Conservation (phyloP, 2,888 invertebrate species). For the Drosophila falleni region DNA sequence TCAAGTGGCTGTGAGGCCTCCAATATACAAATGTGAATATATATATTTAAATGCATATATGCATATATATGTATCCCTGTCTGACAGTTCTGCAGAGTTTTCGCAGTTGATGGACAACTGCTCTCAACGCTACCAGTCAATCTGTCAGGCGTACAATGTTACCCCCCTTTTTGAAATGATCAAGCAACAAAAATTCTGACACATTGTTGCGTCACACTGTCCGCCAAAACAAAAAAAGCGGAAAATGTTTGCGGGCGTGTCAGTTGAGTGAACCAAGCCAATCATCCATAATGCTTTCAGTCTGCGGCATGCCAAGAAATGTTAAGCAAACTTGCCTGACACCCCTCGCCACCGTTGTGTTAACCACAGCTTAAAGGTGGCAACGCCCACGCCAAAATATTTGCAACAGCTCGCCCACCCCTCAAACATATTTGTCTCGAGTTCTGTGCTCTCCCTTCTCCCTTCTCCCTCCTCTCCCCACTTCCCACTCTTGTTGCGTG, state of each 20-base stretch:
- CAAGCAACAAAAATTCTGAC: constrained; percentile 46
- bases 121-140: constrained; percentile 76
- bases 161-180: constrained; percentile 54
- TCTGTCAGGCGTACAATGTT: constrained; percentile 55
- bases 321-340: constrained; percentile 13
- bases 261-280: constrained; percentile 65
- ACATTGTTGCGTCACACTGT: constrained; percentile 52
- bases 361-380: constrained; percentile 16
- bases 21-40: constrained; percentile 31
- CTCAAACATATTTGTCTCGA: constrained; percentile 3
- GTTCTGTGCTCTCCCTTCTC: constrained; percentile 24
- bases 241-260: constrained; percentile 52
- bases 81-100: constrained; percentile 23
- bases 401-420: constrained; percentile 17
- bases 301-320: constrained; percentile 29
- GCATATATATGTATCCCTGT: constrained; percentile 12
- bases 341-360: constrained; percentile 17
- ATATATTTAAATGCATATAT: background rate
- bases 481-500: background rate
- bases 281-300: constrained; percentile 66
- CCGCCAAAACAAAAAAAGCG: background rate
- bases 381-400: constrained; percentile 24
- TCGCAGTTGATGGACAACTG: constrained; percentile 62
- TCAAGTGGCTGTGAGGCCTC: constrained; percentile 73
- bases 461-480: background rate